Evolutionary conservation across 2,888 invertebrate genomes (phyloP).

Genomic region (Pachliopta kotzebuea): DNA sequence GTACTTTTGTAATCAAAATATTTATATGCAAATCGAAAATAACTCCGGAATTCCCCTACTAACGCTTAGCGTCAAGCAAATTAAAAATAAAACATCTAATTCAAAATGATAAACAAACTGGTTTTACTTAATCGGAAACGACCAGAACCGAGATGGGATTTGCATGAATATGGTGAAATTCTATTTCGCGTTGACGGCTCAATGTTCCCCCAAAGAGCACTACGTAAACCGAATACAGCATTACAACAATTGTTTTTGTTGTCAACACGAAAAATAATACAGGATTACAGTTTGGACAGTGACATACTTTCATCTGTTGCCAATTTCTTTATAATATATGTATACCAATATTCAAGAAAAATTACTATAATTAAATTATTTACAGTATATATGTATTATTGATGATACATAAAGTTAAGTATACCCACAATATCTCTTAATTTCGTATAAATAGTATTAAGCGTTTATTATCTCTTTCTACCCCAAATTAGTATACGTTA

Average conservation of each 20-base stretch:
- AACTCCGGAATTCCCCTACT: neutral
- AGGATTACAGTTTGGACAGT: conserved; percentile 4
- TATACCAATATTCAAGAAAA: too few species aligned
- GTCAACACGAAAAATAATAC: conserved; percentile 4
- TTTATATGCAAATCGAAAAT: too few species aligned
- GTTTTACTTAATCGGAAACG: conserved; percentile 2
- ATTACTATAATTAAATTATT: neutral
- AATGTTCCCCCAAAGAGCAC: conserved; percentile 16
- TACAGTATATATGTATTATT: too few species aligned
- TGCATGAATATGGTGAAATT: conserved; percentile 24
- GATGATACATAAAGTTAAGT: too few species aligned
- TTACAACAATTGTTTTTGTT: conserved; percentile 17
- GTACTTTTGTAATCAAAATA: too few species aligned
- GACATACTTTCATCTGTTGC: neutral
- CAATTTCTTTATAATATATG: too few species aligned
- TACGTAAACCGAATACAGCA: conserved; percentile 10
- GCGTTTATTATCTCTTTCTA: too few species aligned
- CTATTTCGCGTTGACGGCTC: conserved; percentile 24
- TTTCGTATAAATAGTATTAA: too few species aligned
- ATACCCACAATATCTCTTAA: too few species aligned
- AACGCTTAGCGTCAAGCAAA: neutral
- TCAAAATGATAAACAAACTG: neutral
- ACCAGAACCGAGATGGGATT: conserved; percentile 9
- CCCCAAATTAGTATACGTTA: too few species aligned
- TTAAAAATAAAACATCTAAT: conserved; percentile 4